Conservation (phyloP, 2,113 vertebrate genomes). For the Podiceps cristatus region DNA sequence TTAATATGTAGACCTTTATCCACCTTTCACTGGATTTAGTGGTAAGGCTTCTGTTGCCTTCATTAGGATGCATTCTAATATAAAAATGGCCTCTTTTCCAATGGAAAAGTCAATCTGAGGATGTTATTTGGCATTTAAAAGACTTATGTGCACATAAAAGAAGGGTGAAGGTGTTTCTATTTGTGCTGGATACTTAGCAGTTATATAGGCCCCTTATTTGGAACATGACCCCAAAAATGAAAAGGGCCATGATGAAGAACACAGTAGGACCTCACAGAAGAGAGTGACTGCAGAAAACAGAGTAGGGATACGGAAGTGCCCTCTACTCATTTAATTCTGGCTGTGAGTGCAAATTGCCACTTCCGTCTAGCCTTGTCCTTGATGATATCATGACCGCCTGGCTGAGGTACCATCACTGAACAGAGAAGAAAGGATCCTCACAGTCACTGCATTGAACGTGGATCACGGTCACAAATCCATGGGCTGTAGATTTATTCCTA, state of each 20-base stretch:
- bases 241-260: background rate
- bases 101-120: background rate
- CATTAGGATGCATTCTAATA: background rate
- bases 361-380: background rate
- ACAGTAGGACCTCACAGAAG: background rate
- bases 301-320: background rate
- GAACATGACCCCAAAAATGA: background rate
- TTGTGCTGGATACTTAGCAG: background rate
- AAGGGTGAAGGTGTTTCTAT: background rate
- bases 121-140: background rate
- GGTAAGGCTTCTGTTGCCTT: background rate
- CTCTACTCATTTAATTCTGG: background rate
- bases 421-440: background rate
- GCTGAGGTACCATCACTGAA: background rate
- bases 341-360: background rate
- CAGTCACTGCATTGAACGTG: background rate
- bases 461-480: background rate
- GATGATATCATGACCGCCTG: background rate
- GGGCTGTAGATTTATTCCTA: background rate
- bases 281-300: background rate
- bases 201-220: background rate
- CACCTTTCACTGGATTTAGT: background rate
- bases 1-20: background rate
- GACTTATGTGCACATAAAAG: background rate
- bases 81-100: background rate